Evolutionary conservation across 2,888 invertebrate genomes (phyloP), one percentile per base, ranked within the genome.

Genomic region (Microdon myrmicae): DNA sequence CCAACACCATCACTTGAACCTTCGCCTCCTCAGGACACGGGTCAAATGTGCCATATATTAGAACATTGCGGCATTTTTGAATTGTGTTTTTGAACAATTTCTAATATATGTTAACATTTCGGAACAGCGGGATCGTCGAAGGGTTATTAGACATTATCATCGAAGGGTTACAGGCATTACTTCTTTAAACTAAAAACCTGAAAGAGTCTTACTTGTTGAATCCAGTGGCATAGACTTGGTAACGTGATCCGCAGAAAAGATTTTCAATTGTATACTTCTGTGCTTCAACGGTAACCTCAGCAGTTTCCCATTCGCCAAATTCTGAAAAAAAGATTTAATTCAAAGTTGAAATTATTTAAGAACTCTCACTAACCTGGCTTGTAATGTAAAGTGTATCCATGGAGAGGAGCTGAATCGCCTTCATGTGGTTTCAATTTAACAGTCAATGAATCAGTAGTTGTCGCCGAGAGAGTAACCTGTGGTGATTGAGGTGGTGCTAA

Each of bases 251-350:
- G 77, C 96, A 96, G 81, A 91, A 88, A 56, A 96, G 81, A 75
- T 89, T 91, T 72, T 94, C 93, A 68, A 96, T 83, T 12, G 92
- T 91, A 78, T 91, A 90, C 43, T 91, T 92, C 71, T 89, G 90
- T 17, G 89, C 88, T 71, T 87, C 88, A 69, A 90, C 86, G 20
- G 88, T 85, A 48, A 87, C 88, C 82, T 92, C 91, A 55, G 90
- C 87, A 5, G 90, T 92, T 81, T 92, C 92, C 94, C 94, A 95
- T 74, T 94, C 93, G 10, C 94, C 94, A 74, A 94, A 95, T 79
- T 96, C 95, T 79, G 16, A 38, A 39, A 28, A 12, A 32, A 31
- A 29, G 17, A 34, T 25, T 41, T 29, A n/a, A 13, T 9, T 1
- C 4, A 53, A 7, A 13, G 9, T 26, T 13, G 23, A 22, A 6